Percentiles rank a stretch among this genome's conserved stretches.
Evolutionary conservation across 2,888 invertebrate species (phyloP).

Genomic region (Phalera bucephala): DNA sequence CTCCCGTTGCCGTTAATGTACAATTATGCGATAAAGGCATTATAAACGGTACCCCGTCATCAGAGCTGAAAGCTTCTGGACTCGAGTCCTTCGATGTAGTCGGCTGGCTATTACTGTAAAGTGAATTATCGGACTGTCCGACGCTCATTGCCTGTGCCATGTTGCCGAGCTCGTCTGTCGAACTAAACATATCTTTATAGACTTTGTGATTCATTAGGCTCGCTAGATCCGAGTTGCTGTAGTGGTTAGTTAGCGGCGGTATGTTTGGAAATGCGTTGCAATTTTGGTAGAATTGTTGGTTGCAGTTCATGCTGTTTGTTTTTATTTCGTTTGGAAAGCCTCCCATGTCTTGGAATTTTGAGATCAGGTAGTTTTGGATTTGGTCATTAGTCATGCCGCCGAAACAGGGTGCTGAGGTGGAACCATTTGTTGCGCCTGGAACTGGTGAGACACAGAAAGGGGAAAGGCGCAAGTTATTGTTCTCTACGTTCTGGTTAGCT

Average conservation of each 20-base stretch:
- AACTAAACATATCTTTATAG: constrained; percentile 46
- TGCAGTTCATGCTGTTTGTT: constrained; percentile 43
- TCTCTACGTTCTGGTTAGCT: constrained; percentile 50
- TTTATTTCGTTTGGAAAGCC: constrained; percentile 42
- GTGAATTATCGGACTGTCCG: constrained; percentile 60
- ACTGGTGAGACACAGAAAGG: constrained; percentile 45
- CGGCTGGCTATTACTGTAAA: constrained; percentile 65
- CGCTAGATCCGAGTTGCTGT: constrained; percentile 58
- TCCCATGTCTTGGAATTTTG: constrained; percentile 65
- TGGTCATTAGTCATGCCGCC: constrained; percentile 66
- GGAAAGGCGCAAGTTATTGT: constrained; percentile 56
- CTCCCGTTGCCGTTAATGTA: constrained; percentile 83
- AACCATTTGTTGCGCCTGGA: constrained; percentile 39
- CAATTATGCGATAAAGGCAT: constrained; percentile 86
- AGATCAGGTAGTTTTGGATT: constrained; percentile 66
- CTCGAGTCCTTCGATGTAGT: constrained; percentile 75
- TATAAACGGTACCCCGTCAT: constrained; percentile 83
- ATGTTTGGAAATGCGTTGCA: constrained; percentile 70
- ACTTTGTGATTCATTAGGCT: constrained; percentile 50
- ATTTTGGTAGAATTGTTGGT: constrained; percentile 69
- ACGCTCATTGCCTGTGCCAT: constrained; percentile 64
- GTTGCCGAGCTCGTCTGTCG: constrained; percentile 44
- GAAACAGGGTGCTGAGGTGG: constrained; percentile 49
- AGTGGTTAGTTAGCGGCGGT: constrained; percentile 61
- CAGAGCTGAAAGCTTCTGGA: constrained; percentile 60